These are phyloP conservation scores for Eristalis pertinax DNA, from an alignment of 2,888 invertebrate species.

Conservation along the genomic window DNA sequence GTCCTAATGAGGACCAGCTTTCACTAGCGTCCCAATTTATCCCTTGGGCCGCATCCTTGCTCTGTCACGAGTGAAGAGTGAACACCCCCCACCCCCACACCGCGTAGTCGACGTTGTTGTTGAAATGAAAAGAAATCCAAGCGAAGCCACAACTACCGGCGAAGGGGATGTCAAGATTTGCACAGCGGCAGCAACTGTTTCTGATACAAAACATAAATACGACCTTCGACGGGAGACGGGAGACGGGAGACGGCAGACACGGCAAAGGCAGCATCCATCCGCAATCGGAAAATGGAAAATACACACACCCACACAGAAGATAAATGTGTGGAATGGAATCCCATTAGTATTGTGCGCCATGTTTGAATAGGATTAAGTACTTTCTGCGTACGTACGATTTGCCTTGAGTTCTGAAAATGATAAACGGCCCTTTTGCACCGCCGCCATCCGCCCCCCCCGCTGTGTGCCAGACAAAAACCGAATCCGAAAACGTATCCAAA, in stretches of 20 bases:
- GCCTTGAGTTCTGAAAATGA: constrained; percentile 67
- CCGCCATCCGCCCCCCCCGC: neutral
- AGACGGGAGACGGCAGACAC: neutral
- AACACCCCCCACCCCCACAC: constrained; percentile 31
- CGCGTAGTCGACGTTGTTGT: constrained; percentile 1
- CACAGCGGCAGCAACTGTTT: neutral
- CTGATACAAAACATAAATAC: neutral
- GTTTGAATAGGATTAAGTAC: constrained; percentile 71
- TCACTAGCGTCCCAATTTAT: neutral
- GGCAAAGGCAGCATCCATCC: neutral
- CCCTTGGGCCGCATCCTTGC: constrained; percentile 33
- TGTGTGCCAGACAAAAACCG: constrained; percentile 27
- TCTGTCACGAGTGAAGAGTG: neutral
- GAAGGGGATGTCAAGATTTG: neutral
- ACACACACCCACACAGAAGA: constrained; percentile 47
- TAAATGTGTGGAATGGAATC: constrained; percentile 66
- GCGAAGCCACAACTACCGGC: neutral
- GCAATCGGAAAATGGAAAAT: constrained; percentile 48
- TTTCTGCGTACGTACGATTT: constrained; percentile 65
- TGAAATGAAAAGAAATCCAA: neutral
- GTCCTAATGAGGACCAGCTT: constrained; percentile 15
- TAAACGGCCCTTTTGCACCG: constrained; percentile 62
- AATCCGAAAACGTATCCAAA: constrained; percentile 37
- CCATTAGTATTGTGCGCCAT: constrained; percentile 69
- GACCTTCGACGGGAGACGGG: neutral